Evolutionary conservation across 2,113 vertebrate genomes (phyloP), one percentile per base, ranked within the genome.

Genomic region (Pedionomus torquatus): DNA sequence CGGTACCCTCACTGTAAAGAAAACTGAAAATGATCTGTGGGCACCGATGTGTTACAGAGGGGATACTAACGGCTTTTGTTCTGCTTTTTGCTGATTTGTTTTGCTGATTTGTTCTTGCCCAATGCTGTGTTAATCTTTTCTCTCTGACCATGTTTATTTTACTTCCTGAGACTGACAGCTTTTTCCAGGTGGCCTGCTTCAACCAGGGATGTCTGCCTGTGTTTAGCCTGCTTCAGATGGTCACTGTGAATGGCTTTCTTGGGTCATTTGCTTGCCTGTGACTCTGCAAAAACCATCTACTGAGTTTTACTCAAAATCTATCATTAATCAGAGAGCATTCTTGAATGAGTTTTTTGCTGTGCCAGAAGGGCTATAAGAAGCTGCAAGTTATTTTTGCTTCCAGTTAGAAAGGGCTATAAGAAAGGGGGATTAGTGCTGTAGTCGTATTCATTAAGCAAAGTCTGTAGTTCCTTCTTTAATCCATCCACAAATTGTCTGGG

Each of bases 331-430:
- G 60, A 60, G 26, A 9, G 52, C 41, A 49, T 30, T 51, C 71
- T 37, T 60, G 68, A 88, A 70, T 39, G 37, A 26, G 23, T 8
- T 4, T 37, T 49, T 43, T 80, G 49, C 63, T 88, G 24, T 76
- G 66, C 66, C 89, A 91, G 70, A 44, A 58, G 25, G 68, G 51
- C 48, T 65, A 2, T 55, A 54, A 91, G 79, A 86, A 57, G 28
- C 48, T 87, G 72, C 24, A 86, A 83, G 68, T 70, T 75, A 77
- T 28, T 90, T 95, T 60, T 90, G 24, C 35, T 83, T 89, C 60
- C 71, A 60, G 83, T 82, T 82, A 84, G 44, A 84, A 92, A 70
- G 35, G 35, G 79, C 49, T 72, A 23, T 71, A 81, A 92, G 80
- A 43, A 74, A 71, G 55, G 72, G 17, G 28, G 41, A 83, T 91